These are phyloP conservation scores for Rotaria magnacalcarata DNA, from an alignment of 2,888 invertebrate genomes.

Conservation along the genomic window DNA sequence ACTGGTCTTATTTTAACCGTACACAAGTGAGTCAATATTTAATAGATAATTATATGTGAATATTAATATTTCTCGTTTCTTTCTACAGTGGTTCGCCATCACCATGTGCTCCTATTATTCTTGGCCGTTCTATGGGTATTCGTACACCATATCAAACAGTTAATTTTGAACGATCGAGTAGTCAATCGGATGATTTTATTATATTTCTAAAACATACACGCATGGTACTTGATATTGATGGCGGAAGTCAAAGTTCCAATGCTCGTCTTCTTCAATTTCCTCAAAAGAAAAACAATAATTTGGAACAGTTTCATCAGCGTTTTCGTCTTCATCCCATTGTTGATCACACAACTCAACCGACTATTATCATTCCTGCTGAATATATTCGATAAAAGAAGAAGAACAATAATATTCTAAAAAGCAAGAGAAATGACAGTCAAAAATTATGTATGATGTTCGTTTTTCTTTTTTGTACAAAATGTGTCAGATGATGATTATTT, in stretches of 20 bases:
- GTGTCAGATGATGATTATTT: neutral
- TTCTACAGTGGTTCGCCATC: neutral
- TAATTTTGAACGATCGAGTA: neutral
- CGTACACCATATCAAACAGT: neutral
- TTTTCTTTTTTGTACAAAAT: neutral
- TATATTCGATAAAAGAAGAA: neutral
- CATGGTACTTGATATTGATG: constrained; percentile 28
- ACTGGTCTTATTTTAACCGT: neutral
- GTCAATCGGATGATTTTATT: neutral
- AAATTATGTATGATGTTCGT: neutral
- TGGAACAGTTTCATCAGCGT: neutral
- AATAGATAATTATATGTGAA: neutral
- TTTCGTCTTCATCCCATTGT: neutral
- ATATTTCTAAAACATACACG: constrained; percentile 35
- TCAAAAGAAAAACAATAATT: constrained; percentile 12
- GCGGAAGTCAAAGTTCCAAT: constrained; percentile 6
- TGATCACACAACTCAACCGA: neutral
- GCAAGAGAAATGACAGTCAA: neutral
- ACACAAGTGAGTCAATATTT: neutral
- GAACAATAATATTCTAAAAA: too few species aligned
- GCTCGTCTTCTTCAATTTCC: constrained; percentile 2
- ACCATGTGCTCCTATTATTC: neutral
- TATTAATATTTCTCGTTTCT: too few species aligned
- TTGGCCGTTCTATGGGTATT: neutral
- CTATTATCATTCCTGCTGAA: neutral